Evolutionary conservation across 2,113 vertebrate genomes (phyloP), one percentile per base, ranked within the genome.

Genomic region (Nibea albiflora): DNA sequence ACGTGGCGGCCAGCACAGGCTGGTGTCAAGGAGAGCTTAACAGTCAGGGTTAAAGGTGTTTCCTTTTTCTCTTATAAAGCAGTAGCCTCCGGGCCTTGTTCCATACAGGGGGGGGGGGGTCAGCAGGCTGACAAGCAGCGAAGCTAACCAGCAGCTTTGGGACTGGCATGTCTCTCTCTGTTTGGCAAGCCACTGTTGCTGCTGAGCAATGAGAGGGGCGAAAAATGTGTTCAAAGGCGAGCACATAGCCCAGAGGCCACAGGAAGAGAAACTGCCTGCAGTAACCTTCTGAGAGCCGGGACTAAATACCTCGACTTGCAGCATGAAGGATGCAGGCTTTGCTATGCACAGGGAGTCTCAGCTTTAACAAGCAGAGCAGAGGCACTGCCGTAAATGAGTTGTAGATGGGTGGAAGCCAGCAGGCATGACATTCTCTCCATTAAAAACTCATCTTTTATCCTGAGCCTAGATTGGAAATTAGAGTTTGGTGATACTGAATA

Each of bases 381-480:
- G 80, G 50, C 78, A 84, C 56, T 28, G 61, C 42, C 5, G 46
- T 89, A 79, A 91, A 90, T 90, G 85, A 90, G 87, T 78, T 85
- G 84, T 78, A 78, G 86, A 83, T 76, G 71, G 63, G 70, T 62
- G 65, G 74, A 81, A 82, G 81, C 85, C 90, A 91, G 76, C 86
- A 84, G 87, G 81, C 91, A 85, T 85, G 85, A 92, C 86, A 85
- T 80, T 88, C 82, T 91, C 76, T 90, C 81, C 84, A 90, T 92
- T 90, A 92, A 90, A 91, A 90, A 69, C 88, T 87, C 84, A 86
- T 93, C 76, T 83, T 72, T 88, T 81, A 84, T 84, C 78, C 85
- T 11, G 15, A 72, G 80, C 56, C 35, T 82, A 72, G 81, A 87
- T 81, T 80, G 82, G 80, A 90, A 86, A 93, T 90, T 75, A 84